Conservation (phyloP, 1,140 invertebrate genomes). For the Drosophila auraria region DNA sequence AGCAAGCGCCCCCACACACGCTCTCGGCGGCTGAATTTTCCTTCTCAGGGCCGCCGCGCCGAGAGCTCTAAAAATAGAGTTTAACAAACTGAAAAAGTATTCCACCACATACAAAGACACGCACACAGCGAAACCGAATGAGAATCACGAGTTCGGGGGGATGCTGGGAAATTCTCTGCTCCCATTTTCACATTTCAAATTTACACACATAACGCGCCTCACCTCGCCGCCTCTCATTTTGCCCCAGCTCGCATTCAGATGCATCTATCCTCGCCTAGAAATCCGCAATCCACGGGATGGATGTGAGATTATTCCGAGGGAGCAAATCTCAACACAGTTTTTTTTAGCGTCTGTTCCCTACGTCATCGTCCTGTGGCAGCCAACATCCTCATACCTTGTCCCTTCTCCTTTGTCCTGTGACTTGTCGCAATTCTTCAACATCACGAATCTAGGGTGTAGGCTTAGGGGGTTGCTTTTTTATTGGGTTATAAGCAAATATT, state of each 20-base stretch:
- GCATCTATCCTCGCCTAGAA: constrained; percentile 31
- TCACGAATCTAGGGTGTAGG: constrained; percentile 11
- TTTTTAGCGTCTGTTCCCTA: constrained; percentile 30
- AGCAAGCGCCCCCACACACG: constrained; percentile 72
- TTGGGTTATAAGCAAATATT: neutral
- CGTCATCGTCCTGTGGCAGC: constrained; percentile 72
- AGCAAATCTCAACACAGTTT: constrained; percentile 73
- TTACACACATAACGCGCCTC: constrained; percentile 30
- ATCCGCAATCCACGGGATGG: constrained; percentile 24
- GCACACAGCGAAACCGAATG: constrained; percentile 49
- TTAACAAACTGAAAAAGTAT: constrained; percentile 83
- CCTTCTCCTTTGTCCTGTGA: constrained; percentile 16
- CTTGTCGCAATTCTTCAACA: constrained; percentile 28
- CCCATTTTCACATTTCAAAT: constrained; percentile 64
- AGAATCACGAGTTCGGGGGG: constrained; percentile 10
- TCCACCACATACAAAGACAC: constrained; percentile 77
- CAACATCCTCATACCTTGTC: constrained; percentile 29
- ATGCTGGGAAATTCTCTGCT: constrained; percentile 33
- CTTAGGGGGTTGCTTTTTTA: neutral
- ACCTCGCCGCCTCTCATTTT: constrained; percentile 27
- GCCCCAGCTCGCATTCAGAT: constrained; percentile 29
- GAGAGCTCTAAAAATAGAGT: constrained; percentile 80
- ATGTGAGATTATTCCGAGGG: constrained; percentile 50
- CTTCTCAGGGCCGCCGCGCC: constrained; percentile 66
- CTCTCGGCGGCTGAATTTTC: constrained; percentile 42